Evolutionary conservation across 2,888 invertebrate species (phyloP).

Genomic region (Drosophila silvestris): DNA sequence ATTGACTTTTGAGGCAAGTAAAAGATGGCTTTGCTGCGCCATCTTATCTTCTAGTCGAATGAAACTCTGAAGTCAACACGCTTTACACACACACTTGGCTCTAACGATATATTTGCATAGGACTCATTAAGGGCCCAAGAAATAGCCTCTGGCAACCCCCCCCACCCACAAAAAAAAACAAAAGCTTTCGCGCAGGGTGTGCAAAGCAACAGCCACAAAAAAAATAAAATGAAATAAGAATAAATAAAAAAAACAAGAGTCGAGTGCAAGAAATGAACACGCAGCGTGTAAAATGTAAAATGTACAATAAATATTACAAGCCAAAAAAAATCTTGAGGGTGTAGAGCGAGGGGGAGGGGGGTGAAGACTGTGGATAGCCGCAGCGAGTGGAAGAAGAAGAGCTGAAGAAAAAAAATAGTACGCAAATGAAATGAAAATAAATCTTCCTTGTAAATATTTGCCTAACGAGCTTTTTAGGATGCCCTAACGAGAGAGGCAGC

Average conservation of each 20-base stretch:
- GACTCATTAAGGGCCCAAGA: constrained; percentile 67
- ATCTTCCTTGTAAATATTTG: constrained; percentile 68
- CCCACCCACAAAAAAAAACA: constrained; percentile 5
- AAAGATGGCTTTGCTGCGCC: constrained; percentile 11
- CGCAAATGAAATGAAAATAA: constrained; percentile 62
- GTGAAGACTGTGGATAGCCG: background rate
- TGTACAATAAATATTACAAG: constrained; percentile 69
- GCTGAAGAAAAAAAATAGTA: constrained; percentile 27
- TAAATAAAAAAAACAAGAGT: constrained; percentile 28
- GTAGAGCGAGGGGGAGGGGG: constrained; percentile 1
- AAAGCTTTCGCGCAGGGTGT: constrained; percentile 12
- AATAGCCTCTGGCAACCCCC: constrained; percentile 48
- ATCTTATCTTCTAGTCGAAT: constrained; percentile 61
- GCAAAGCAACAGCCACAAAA: constrained; percentile 16
- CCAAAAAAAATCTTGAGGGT: constrained; percentile 15
- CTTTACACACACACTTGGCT: constrained; percentile 61
- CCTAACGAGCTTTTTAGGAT: constrained; percentile 63
- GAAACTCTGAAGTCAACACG: constrained; percentile 63
- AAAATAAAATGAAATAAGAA: constrained; percentile 11
- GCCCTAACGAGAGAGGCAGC: constrained; percentile 10
- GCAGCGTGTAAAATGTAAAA: constrained; percentile 67
- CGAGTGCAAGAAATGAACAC: constrained; percentile 67
- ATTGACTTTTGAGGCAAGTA: constrained; percentile 47
- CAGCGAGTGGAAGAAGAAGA: background rate
- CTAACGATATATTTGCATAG: constrained; percentile 81